Evolutionary conservation across 2,797 vertebrate species (phyloP).

Genomic region (Nasua narica): DNA sequence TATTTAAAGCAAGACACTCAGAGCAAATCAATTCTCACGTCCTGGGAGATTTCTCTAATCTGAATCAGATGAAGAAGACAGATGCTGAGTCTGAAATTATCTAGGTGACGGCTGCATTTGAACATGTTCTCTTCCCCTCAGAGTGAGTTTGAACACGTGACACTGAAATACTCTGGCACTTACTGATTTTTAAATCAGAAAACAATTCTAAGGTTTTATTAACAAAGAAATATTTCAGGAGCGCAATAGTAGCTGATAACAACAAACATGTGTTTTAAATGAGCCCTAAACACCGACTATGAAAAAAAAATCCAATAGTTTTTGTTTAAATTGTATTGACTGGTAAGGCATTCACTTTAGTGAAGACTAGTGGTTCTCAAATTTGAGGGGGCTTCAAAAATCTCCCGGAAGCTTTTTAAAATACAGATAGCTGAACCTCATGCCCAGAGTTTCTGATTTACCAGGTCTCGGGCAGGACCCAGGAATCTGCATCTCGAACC

Average conservation of each 20-base stretch:
- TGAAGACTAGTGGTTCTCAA: not conserved
- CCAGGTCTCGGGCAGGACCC: not conserved
- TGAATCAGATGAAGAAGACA: not conserved
- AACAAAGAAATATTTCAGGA: not conserved
- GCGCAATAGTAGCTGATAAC: not conserved
- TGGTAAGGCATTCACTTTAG: not conserved
- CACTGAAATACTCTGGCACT: not conserved
- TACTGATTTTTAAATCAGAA: not conserved
- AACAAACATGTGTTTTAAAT: not conserved
- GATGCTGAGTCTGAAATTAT: not conserved
- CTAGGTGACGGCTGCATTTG: not conserved
- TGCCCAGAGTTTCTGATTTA: not conserved
- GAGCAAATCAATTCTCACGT: not conserved
- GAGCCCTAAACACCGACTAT: not conserved
- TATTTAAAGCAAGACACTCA: not conserved
- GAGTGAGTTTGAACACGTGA: not conserved
- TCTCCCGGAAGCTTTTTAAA: not conserved
- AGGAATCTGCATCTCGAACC: not conserved
- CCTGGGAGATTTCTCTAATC: not conserved
- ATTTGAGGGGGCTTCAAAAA: not conserved
- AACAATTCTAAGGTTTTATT: not conserved
- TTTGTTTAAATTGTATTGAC: not conserved
- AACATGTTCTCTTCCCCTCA: not conserved
- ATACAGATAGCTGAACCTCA: not conserved
- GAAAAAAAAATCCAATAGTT: not conserved